A percentile compares a stretch with the other conserved stretches of the same genome.
phyloP scores from a whole-genome alignment of 2,888 invertebrate genomes.

The Eudasyphora cyanicolor region DNA sequence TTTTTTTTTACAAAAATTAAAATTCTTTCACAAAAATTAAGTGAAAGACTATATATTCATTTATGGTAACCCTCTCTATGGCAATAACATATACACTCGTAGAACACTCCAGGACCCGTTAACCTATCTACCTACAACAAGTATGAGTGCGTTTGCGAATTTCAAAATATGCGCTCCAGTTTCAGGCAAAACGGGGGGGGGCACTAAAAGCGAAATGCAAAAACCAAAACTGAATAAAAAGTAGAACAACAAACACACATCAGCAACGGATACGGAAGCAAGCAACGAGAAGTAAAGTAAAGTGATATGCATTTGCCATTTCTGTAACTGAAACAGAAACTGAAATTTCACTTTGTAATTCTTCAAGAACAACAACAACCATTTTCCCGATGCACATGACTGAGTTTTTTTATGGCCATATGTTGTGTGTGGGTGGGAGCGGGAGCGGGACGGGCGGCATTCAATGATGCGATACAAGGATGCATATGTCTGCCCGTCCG shows the following conservation, averaged over 20 bases:
- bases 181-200: neutral
- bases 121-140: neutral
- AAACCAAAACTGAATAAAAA: neutral
- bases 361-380: neutral
- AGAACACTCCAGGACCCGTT: neutral
- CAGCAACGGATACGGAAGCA: neutral
- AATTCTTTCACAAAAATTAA: no score
- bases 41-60: no score
- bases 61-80: no score
- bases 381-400: neutral
- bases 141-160: neutral
- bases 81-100: no score
- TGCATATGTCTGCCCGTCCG: neutral
- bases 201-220: neutral
- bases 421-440: neutral
- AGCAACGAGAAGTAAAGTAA: neutral
- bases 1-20: no score
- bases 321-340: slow-evolving; percentile 47
- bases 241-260: neutral
- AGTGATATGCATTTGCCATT: neutral
- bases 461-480: no score
- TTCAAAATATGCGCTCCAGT: neutral
- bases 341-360: slow-evolving; percentile 40
- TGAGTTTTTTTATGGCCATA: neutral
- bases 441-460: no score